Conservation (phyloP, 2,113 vertebrate species). For the Hemibagrus wyckioides region DNA sequence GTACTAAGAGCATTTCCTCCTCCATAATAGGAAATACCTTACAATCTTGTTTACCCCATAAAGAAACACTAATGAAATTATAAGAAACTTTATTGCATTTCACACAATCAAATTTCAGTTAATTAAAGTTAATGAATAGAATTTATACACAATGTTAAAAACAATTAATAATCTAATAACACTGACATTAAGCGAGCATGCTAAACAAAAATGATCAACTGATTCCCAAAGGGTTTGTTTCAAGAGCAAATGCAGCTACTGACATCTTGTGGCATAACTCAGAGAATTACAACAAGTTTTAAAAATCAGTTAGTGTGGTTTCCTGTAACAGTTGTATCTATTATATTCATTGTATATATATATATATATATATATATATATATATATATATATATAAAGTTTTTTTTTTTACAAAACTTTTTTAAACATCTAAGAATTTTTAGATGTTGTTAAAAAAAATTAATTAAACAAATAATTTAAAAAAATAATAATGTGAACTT, state of each 20-base stretch:
- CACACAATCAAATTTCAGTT: background rate
- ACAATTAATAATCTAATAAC: background rate
- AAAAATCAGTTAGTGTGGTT: background rate
- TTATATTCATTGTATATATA: too few relatives aligned
- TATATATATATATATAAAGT: too few relatives aligned
- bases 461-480: too few relatives aligned
- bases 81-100: background rate
- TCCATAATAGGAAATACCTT: background rate
- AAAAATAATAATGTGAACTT: too few relatives aligned
- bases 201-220: background rate
- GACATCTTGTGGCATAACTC: constrained; percentile 35
- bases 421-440: background rate
- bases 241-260: background rate
- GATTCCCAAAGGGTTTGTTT: background rate
- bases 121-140: background rate
- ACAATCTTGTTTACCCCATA: background rate
- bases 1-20: background rate
- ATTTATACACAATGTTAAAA: background rate
- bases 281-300: background rate
- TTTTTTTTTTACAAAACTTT: background rate
- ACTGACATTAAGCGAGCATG: background rate
- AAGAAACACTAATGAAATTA: background rate
- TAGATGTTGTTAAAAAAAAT: background rate
- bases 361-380: too few relatives aligned
- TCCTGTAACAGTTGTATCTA: background rate